Percentiles rank a stretch among this genome's conserved stretches.
phyloP scores from a whole-genome alignment of 2,888 invertebrate genomes.

The Hyppa rectilinea region DNA sequence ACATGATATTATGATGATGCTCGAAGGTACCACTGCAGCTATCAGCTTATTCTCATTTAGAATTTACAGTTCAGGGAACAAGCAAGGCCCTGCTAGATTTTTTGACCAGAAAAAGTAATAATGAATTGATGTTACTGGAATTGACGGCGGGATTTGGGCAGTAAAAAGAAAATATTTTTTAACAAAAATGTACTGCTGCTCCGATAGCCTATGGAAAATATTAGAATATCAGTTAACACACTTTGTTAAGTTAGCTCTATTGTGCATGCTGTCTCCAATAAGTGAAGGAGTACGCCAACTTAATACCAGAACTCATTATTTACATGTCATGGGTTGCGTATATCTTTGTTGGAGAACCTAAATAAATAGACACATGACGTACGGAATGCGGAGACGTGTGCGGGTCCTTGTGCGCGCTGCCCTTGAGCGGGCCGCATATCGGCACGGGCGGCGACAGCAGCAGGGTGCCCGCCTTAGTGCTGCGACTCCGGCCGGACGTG shows the following conservation, averaged over 20 bases:
- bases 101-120: neutral
- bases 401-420: constrained; percentile 34
- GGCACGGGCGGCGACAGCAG: constrained; percentile 50
- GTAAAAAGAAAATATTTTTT: neutral
- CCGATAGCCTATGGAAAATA: neutral
- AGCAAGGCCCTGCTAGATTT: neutral
- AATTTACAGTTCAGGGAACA: neutral
- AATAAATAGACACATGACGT: constrained; percentile 22
- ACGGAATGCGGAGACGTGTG: constrained; percentile 64
- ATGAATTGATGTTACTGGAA: neutral
- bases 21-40: neutral
- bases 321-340: neutral
- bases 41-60: neutral
- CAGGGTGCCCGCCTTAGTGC: constrained; percentile 74
- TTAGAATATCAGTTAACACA: neutral
- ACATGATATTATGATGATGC: neutral
- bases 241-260: neutral
- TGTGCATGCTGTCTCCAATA: neutral
- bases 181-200: too few species aligned
- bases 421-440: constrained; percentile 37
- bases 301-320: neutral
- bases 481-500: constrained; percentile 74
- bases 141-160: neutral
- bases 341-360: neutral
- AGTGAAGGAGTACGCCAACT: neutral